Evolutionary conservation across 1,140 invertebrate species (phyloP).

Genomic region (Drosophila sulfurigaster): DNA sequence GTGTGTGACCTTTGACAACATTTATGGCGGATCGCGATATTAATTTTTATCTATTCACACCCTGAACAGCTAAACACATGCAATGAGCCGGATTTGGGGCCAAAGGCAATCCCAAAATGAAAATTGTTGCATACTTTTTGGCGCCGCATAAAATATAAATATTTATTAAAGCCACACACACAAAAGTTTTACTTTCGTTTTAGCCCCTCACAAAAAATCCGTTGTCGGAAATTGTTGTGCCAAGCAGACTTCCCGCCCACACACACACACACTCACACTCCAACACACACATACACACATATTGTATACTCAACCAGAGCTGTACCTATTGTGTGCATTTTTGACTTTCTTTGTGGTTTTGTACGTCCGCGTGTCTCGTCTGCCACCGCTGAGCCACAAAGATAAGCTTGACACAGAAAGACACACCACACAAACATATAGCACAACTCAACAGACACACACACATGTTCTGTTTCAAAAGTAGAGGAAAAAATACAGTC

Average conservation of each 20-base stretch:
- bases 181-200: slow-evolving; percentile 51
- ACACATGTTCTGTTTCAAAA: slow-evolving; percentile 6
- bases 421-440: slow-evolving; percentile 25
- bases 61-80: slow-evolving; percentile 20
- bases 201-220: slow-evolving; percentile 18
- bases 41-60: slow-evolving; percentile 71
- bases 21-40: slow-evolving; percentile 58
- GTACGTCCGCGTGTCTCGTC: slow-evolving; percentile 23
- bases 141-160: slow-evolving; percentile 36
- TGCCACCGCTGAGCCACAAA: slow-evolving; percentile 28
- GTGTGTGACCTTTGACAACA: slow-evolving; percentile 56
- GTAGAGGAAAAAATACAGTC: slow-evolving; percentile 13
- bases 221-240: slow-evolving; percentile 44
- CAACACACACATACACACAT: neutral
- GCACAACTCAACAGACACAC: slow-evolving; percentile 11
- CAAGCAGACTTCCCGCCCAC: slow-evolving; percentile 32
- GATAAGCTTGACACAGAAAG: slow-evolving; percentile 55
- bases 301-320: neutral
- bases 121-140: slow-evolving; percentile 40
- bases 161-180: slow-evolving; percentile 39
- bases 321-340: slow-evolving; percentile 25
- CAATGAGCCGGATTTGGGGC: neutral
- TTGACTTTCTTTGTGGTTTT: slow-evolving; percentile 43
- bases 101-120: slow-evolving; percentile 11
- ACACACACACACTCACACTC: slow-evolving; percentile 12